Evolutionary conservation across 2,113 vertebrate genomes (phyloP).

Genomic region (Labeo catla): DNA sequence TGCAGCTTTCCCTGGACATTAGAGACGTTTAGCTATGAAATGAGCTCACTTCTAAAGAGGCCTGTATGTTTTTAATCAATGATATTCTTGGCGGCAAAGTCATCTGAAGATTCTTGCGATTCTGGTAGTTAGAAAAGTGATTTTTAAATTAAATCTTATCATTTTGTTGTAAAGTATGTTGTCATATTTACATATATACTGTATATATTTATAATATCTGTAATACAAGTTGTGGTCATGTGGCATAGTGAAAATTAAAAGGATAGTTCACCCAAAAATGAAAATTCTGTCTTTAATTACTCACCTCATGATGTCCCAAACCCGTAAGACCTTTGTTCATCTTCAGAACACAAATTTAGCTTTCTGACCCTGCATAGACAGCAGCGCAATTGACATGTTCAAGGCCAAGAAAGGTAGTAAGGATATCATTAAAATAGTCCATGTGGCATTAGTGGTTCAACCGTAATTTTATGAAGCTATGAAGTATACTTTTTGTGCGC

Average conservation of each 20-base stretch:
- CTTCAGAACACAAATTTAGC: too few species aligned
- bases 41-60: background rate
- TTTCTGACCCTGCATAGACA: too few species aligned
- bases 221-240: background rate
- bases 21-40: background rate
- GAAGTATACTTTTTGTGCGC: too few species aligned
- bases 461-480: too few species aligned
- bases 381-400: too few species aligned
- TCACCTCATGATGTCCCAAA: too few species aligned
- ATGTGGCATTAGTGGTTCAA: too few species aligned
- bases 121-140: background rate
- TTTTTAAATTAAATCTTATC: background rate
- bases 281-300: too few species aligned
- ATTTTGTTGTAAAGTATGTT: background rate
- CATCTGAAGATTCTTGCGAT: background rate
- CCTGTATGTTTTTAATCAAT: background rate
- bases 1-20: conserved; percentile 38
- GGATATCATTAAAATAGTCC: too few species aligned
- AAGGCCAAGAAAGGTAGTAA: too few species aligned
- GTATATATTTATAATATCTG: background rate
- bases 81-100: background rate
- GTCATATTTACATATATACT: background rate
- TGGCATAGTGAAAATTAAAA: background rate
- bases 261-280: too few species aligned
- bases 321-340: too few species aligned